Evolutionary conservation across 1,140 invertebrate genomes (phyloP).

Genomic region (Nasonia vitripennis): DNA sequence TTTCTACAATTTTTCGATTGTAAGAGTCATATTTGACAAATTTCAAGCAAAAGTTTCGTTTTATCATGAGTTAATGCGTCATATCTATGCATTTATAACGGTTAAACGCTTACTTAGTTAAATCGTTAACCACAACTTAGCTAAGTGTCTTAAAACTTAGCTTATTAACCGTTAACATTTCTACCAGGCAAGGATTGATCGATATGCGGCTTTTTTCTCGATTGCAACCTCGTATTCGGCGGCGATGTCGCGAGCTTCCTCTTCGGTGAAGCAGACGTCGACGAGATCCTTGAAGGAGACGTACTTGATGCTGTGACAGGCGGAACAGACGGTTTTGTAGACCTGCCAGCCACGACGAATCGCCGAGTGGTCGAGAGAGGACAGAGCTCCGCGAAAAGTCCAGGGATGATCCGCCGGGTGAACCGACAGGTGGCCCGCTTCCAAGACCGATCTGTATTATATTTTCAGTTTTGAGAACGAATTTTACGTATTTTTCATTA

Average conservation of each 20-base stretch:
- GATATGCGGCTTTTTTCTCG: neutral
- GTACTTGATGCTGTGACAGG: slow-evolving; percentile 96
- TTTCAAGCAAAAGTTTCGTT: no score
- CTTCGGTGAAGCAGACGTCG: slow-evolving; percentile 89
- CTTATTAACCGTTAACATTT: no score
- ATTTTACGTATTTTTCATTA: no score
- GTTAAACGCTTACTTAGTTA: no score
- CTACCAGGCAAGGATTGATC: neutral
- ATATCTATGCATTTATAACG: no score
- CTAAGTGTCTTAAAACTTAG: no score
- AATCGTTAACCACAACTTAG: no score
- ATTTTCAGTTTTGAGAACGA: no score
- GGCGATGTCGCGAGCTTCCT: slow-evolving; percentile 93
- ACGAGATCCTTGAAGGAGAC: slow-evolving; percentile 94
- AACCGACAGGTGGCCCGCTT: neutral
- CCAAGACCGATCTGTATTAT: neutral
- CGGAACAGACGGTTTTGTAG: slow-evolving; percentile 97
- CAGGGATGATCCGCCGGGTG: slow-evolving; percentile 89
- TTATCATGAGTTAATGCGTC: neutral
- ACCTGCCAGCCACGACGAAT: slow-evolving; percentile 96
- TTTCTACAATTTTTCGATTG: no score
- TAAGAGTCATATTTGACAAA: no score
- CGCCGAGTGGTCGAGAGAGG: slow-evolving; percentile 89
- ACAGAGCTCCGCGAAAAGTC: slow-evolving; percentile 86
- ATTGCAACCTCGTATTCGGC: slow-evolving; percentile 82